phyloP scores from a whole-genome alignment of 2,888 invertebrate genomes.

The Stenchaetothrips biformis region DNA sequence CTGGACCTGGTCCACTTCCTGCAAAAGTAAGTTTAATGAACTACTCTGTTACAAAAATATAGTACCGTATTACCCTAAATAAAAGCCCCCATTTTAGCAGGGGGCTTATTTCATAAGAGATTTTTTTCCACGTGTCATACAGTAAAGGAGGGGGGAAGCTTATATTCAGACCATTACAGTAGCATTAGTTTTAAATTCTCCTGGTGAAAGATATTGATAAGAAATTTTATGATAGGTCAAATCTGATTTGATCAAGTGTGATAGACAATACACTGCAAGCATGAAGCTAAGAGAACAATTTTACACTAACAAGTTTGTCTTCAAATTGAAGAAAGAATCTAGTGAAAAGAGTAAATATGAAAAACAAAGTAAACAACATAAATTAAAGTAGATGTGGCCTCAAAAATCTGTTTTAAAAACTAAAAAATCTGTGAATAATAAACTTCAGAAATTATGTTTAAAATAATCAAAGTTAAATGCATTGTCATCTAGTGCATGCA shows the following conservation, averaged over 20 bases:
- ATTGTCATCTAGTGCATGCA: too few relatives aligned
- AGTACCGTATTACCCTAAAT: too few relatives aligned
- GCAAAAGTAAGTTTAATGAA: neutral
- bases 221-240: too few relatives aligned
- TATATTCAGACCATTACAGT: neutral
- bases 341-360: neutral
- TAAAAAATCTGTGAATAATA: too few relatives aligned
- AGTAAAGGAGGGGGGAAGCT: neutral
- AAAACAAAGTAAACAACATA: neutral
- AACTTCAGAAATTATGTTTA: too few relatives aligned
- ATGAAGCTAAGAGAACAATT: too few relatives aligned
- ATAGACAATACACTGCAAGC: neutral
- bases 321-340: neutral
- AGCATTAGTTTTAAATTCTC: neutral
- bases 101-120: neutral
- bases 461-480: too few relatives aligned
- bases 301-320: neutral
- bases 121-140: neutral
- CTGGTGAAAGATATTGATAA: neutral
- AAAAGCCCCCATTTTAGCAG: too few relatives aligned
- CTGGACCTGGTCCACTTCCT: neutral
- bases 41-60: too few relatives aligned
- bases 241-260: conserved; percentile 11
- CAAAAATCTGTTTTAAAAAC: too few relatives aligned
- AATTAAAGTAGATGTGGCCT: too few relatives aligned